These are phyloP conservation scores for Chymomyza procnemis DNA, from an alignment of 2,888 invertebrate species.

Conservation along the genomic window DNA sequence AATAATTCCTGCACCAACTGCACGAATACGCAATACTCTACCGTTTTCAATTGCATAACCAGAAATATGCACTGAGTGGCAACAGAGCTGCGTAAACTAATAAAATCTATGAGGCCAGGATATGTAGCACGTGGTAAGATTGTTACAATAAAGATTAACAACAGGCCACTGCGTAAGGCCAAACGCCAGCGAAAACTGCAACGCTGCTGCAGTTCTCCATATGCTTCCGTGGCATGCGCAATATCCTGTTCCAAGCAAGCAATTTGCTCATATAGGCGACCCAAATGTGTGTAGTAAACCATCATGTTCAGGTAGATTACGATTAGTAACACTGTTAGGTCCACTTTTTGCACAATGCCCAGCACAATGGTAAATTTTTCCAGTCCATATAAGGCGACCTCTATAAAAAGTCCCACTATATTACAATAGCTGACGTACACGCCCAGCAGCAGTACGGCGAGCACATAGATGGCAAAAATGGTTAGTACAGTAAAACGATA, in stretches of 20 bases:
- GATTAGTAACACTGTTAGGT: neutral
- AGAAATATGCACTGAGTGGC: slow-evolving; percentile 40
- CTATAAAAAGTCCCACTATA: neutral
- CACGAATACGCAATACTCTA: slow-evolving; percentile 62
- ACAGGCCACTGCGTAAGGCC: neutral
- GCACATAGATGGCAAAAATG: neutral
- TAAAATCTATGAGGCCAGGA: neutral
- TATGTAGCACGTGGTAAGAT: neutral
- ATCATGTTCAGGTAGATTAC: neutral
- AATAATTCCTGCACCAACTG: slow-evolving; percentile 56
- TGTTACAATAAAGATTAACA: neutral
- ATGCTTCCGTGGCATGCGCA: neutral
- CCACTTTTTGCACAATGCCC: neutral
- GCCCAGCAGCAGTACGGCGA: neutral
- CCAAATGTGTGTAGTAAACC: neutral
- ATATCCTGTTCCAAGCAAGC: neutral
- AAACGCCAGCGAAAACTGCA: too few species aligned
- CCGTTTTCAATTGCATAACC: slow-evolving; percentile 50
- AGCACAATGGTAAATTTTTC: neutral
- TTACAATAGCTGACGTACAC: neutral
- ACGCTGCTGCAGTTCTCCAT: too few species aligned
- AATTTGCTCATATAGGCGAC: neutral
- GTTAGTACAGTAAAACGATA: neutral
- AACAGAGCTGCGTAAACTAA: slow-evolving; percentile 26
- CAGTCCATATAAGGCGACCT: neutral